Conservation (phyloP, 2,888 invertebrate genomes). For the Agrochola macilenta region DNA sequence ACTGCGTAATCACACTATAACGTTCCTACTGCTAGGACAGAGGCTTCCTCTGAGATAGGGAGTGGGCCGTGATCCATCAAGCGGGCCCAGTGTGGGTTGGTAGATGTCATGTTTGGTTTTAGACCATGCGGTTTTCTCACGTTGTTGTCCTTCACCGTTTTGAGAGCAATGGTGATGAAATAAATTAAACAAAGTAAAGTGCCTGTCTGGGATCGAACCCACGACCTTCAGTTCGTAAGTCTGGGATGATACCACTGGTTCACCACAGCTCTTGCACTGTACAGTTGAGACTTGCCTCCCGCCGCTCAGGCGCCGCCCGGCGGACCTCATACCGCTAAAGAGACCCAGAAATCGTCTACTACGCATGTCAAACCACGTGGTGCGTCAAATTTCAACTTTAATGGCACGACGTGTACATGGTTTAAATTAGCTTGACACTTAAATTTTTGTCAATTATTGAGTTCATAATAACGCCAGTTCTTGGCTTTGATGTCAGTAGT, state of each 20-base stretch:
- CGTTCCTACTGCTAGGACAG: background rate
- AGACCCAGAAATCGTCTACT: no score
- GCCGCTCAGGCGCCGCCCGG: no score
- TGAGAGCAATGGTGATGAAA: background rate
- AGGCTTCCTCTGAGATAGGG: background rate
- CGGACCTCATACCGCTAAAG: no score
- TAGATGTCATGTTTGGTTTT: background rate
- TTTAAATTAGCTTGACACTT: background rate
- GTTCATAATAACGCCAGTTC: no score
- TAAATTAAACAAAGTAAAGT: background rate
- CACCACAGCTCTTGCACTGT: background rate
- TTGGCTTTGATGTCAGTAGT: background rate
- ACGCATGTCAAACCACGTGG: no score
- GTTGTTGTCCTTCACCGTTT: background rate
- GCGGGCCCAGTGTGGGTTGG: background rate
- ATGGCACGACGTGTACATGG: background rate
- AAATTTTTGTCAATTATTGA: background rate
- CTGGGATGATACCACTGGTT: background rate
- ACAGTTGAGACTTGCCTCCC: no score
- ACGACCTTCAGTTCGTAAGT: background rate
- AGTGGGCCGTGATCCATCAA: background rate
- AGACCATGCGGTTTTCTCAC: background rate
- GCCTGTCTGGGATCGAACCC: background rate
- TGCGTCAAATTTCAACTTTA: no score
- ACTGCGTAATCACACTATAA: background rate